These are phyloP conservation scores for Chondrilla cf. caribensis DNA, from an alignment of 37 sponge, comb jelly and placozoan genomes.

Conservation along the genomic window DNA sequence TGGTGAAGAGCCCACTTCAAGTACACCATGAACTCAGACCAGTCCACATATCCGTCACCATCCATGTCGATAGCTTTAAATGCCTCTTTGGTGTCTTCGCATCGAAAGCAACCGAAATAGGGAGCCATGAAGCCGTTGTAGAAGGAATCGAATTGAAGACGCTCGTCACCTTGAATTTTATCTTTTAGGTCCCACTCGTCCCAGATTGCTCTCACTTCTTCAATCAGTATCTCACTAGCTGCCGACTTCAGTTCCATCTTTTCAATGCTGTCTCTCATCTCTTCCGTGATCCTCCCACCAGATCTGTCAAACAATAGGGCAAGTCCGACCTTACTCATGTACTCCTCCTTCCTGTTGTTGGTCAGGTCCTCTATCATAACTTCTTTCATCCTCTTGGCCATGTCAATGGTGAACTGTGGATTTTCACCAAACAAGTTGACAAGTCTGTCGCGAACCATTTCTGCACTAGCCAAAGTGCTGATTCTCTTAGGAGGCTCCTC, in stretches of 20 bases:
- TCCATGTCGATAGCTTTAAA: slow-evolving; percentile 79
- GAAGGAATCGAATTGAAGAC: slow-evolving; percentile 64
- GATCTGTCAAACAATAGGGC: slow-evolving; percentile 74
- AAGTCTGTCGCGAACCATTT: slow-evolving; percentile 61
- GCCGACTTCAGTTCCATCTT: slow-evolving; percentile 12
- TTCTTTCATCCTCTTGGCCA: slow-evolving; percentile 55
- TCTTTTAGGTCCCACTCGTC: slow-evolving; percentile 58
- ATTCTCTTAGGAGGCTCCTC: slow-evolving; percentile 51
- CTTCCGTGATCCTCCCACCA: slow-evolving; percentile 61
- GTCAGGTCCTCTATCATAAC: slow-evolving; percentile 58
- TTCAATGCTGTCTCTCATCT: slow-evolving; percentile 49
- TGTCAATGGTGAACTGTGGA: slow-evolving; percentile 62
- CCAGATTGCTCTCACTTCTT: slow-evolving; percentile 56
- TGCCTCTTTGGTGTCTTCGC: slow-evolving; percentile 48
- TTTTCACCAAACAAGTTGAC: slow-evolving; percentile 52
- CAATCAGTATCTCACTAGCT: slow-evolving; percentile 45
- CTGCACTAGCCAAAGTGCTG: slow-evolving; percentile 58
- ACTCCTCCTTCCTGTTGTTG: slow-evolving; percentile 69
- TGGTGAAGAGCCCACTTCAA: slow-evolving; percentile 77
- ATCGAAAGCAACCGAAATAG: slow-evolving; percentile 78
- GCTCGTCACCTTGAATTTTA: slow-evolving; percentile 33
- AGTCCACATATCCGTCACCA: slow-evolving; percentile 65
- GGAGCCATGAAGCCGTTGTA: slow-evolving; percentile 87
- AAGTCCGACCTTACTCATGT: slow-evolving; percentile 71
- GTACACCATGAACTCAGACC: slow-evolving; percentile 74